A percentile compares a stretch with the other conserved stretches of the same genome.
phyloP scores from a whole-genome alignment of 2,888 invertebrate species.

The Willowsia nigromaculata region DNA sequence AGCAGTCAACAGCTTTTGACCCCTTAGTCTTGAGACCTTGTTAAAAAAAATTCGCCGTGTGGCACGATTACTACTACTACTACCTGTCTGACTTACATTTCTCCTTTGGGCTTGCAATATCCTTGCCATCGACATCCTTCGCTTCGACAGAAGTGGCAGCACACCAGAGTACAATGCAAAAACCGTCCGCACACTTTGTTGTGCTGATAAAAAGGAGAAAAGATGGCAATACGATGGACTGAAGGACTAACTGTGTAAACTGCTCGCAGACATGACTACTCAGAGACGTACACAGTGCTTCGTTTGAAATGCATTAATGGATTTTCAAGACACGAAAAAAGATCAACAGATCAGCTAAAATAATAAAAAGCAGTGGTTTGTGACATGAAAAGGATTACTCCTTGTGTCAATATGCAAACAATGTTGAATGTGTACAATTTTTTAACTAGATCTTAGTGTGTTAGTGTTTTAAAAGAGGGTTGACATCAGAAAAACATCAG shows the following conservation, averaged over 20 bases:
- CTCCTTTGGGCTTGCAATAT: background rate
- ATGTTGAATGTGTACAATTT: background rate
- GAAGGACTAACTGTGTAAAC: background rate
- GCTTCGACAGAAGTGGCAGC: background rate
- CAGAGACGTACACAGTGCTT: background rate
- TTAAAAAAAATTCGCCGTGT: slow-evolving; percentile 65
- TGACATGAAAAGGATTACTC: slow-evolving; percentile 8
- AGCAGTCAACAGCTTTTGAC: slow-evolving; percentile 70
- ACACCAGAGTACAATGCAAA: background rate
- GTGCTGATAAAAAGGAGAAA: background rate
- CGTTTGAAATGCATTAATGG: background rate
- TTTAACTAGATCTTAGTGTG: background rate
- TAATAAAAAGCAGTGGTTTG: background rate
- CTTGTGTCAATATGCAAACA: background rate
- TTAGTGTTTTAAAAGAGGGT: too few relatives aligned
- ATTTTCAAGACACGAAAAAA: background rate
- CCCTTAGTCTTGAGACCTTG: slow-evolving; percentile 72
- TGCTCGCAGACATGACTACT: background rate
- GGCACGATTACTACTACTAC: slow-evolving; percentile 54
- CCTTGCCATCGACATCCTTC: slow-evolving; percentile 24
- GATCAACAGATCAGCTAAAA: background rate
- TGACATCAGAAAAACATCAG: too few relatives aligned
- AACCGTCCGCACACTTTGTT: background rate
- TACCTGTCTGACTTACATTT: slow-evolving; percentile 71
- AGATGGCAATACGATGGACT: background rate